Evolutionary conservation across 2,113 vertebrate species (phyloP).

Genomic region (Hemiscyllium ocellatum): DNA sequence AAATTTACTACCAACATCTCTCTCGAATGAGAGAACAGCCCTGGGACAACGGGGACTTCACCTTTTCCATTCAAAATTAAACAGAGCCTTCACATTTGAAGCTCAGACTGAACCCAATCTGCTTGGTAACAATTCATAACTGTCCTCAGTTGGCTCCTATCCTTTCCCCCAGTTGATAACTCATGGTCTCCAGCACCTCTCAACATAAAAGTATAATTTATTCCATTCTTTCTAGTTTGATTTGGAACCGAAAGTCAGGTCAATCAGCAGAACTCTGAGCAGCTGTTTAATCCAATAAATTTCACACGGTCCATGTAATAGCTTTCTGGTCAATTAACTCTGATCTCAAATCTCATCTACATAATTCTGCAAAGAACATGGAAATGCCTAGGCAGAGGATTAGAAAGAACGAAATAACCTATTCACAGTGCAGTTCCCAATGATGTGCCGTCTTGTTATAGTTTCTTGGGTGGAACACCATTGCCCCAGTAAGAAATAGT

Average conservation of each 20-base stretch:
- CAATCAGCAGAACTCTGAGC: not conserved
- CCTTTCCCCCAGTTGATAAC: not conserved
- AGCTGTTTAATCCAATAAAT: not conserved
- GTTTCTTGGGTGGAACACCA: too few relatives aligned
- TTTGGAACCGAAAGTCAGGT: not conserved
- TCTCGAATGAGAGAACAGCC: too few relatives aligned
- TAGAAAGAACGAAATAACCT: not conserved
- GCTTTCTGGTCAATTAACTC: not conserved
- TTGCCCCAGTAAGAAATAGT: too few relatives aligned
- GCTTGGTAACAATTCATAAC: not conserved
- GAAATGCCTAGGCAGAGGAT: not conserved
- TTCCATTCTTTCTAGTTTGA: not conserved
- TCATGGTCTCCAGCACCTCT: not conserved
- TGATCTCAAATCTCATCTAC: not conserved
- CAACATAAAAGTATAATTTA: not conserved
- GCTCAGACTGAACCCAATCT: not conserved
- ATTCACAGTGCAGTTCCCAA: not conserved
- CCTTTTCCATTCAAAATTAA: too few relatives aligned
- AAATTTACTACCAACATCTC: not conserved
- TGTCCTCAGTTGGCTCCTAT: not conserved
- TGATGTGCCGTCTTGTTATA: too few relatives aligned
- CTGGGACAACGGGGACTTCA: too few relatives aligned
- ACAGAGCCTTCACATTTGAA: not conserved
- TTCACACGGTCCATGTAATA: not conserved
- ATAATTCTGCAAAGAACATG: not conserved